phyloP scores from a whole-genome alignment of 2,888 invertebrate species.

The Mechanitis mazaeus region DNA sequence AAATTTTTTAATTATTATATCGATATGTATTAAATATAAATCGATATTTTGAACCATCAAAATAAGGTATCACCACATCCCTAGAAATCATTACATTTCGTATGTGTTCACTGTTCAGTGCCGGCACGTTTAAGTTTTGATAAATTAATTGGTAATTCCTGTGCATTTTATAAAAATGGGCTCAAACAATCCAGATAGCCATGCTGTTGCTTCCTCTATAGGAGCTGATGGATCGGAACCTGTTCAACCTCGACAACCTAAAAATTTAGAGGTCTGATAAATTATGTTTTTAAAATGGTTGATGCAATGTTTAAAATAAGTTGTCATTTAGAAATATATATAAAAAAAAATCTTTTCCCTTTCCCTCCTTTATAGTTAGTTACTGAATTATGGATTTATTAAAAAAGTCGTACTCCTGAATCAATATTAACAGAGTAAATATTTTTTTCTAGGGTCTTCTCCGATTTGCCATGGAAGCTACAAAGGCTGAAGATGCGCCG shows the following conservation, averaged over 20 bases:
- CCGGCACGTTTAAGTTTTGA: too few relatives aligned
- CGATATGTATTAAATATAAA: too few relatives aligned
- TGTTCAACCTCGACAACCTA: constrained; percentile 55
- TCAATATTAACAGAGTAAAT: neutral
- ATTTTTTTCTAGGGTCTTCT: constrained; percentile 76
- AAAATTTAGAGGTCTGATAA: constrained; percentile 51
- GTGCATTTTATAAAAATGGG: constrained; percentile 39
- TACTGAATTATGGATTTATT: too few relatives aligned
- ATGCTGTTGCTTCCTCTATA: constrained; percentile 43
- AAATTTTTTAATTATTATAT: too few relatives aligned
- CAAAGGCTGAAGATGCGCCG: constrained; percentile 77
- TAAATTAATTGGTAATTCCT: neutral
- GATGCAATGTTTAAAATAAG: too few relatives aligned
- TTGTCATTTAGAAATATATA: too few relatives aligned
- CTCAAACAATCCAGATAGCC: constrained; percentile 44
- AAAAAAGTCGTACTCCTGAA: neutral
- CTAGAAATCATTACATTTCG: too few relatives aligned
- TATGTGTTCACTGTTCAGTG: too few relatives aligned
- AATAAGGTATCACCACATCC: too few relatives aligned
- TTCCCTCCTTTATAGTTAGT: too few relatives aligned
- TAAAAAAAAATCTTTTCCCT: too few relatives aligned
- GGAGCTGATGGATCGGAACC: constrained; percentile 36
- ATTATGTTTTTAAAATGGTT: neutral
- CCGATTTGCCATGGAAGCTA: constrained; percentile 82
- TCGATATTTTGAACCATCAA: too few relatives aligned